Percentiles rank a stretch among this genome's conserved stretches.
Evolutionary conservation across 2,797 vertebrate genomes (phyloP).

Genomic region (Naso thynnoides): DNA sequence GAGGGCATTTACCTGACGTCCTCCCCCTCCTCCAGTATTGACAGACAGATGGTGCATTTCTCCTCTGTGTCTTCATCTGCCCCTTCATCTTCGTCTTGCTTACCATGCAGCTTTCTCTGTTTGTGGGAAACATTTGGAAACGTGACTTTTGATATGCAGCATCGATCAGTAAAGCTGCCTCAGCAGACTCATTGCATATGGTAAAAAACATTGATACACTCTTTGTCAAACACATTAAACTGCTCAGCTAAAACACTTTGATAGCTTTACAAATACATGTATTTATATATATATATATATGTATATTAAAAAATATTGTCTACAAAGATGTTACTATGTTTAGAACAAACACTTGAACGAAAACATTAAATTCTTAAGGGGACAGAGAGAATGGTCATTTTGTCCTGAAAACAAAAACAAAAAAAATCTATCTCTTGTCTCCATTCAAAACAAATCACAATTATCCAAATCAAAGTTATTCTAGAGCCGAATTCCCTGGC

Average conservation of each 20-base stretch:
- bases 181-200: slow-evolving; percentile 42
- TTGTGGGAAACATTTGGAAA: slow-evolving; percentile 61
- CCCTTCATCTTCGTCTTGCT: slow-evolving; percentile 96
- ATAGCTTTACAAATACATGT: slow-evolving; percentile 35
- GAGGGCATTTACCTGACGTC: slow-evolving; percentile 76
- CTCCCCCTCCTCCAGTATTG: slow-evolving; percentile 99
- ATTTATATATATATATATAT: background rate
- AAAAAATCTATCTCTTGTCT: slow-evolving; percentile 49
- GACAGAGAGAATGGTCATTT: slow-evolving; percentile 83
- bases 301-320: background rate
- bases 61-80: slow-evolving; percentile 99
- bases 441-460: slow-evolving; percentile 57
- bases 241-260: slow-evolving; percentile 53
- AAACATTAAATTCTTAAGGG: slow-evolving; percentile 68
- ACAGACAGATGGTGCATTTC: slow-evolving; percentile 99
- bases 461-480: slow-evolving; percentile 62
- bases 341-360: slow-evolving; percentile 47
- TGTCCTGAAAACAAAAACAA: slow-evolving; percentile 76
- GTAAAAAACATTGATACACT: slow-evolving; percentile 39
- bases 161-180: slow-evolving; percentile 23
- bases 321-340: slow-evolving; percentile 38
- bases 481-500: slow-evolving; percentile 79
- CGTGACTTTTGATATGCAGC: slow-evolving; percentile 44
- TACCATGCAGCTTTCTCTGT: slow-evolving; percentile 99
- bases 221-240: slow-evolving; percentile 30